Conservation (phyloP, 1,140 invertebrate species). For the Probaryconus sp. region DNA sequence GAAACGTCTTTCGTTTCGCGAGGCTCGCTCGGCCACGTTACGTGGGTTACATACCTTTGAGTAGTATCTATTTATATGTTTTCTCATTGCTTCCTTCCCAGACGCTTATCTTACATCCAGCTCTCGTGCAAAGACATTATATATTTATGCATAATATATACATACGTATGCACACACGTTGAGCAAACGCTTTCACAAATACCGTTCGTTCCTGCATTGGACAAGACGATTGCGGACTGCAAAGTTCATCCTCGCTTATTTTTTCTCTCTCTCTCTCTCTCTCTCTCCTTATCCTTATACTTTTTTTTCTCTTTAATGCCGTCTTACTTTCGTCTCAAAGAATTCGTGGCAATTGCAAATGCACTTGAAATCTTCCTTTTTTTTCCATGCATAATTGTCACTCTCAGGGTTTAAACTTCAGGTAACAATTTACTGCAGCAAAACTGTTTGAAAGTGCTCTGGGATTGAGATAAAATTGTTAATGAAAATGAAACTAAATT, state of each 20-base stretch:
- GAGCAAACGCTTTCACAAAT: slow-evolving; percentile 22
- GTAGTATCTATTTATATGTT: slow-evolving; percentile 41
- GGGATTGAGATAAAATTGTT: too few relatives aligned
- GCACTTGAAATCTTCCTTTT: too few relatives aligned
- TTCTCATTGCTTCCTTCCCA: slow-evolving; percentile 35
- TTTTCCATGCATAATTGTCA: too few relatives aligned
- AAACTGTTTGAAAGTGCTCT: too few relatives aligned
- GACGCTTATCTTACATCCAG: slow-evolving; percentile 21
- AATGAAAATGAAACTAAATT: too few relatives aligned
- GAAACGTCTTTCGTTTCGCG: slow-evolving; percentile 26
- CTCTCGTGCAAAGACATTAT: slow-evolving; percentile 11
- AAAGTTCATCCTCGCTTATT: neutral
- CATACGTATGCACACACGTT: neutral
- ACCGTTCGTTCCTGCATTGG: slow-evolving; percentile 1
- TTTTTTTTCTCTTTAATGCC: neutral
- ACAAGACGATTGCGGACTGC: slow-evolving; percentile 1
- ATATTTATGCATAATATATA: slow-evolving; percentile 24
- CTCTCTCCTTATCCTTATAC: too few relatives aligned
- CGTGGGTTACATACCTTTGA: slow-evolving; percentile 25
- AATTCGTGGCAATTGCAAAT: too few relatives aligned
- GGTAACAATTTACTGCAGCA: too few relatives aligned
- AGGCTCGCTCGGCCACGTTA: neutral
- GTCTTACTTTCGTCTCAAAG: slow-evolving; percentile 11
- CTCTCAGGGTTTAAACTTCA: too few relatives aligned
- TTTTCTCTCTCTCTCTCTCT: too few relatives aligned